These are phyloP conservation scores for Pristionchus exspectatus DNA, from an alignment of 2,888 invertebrate genomes.

Conservation along the genomic window DNA sequence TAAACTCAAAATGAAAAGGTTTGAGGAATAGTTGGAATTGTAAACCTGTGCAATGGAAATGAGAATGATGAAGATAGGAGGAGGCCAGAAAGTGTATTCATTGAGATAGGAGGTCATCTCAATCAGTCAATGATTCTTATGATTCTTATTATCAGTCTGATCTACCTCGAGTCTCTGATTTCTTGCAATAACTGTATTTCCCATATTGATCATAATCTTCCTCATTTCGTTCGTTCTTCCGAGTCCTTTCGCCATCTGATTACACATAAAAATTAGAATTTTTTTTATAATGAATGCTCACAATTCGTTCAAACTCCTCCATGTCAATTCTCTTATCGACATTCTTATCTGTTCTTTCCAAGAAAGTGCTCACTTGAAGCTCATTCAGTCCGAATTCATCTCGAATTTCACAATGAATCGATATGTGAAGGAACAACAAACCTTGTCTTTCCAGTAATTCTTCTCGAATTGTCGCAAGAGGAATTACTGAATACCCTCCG, in stretches of 20 bases:
- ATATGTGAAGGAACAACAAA: background rate
- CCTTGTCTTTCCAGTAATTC: conserved; percentile 20
- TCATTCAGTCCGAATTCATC: conserved; percentile 9
- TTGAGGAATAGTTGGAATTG: background rate
- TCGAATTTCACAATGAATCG: background rate
- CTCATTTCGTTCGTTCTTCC: conserved; percentile 7
- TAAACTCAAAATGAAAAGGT: background rate
- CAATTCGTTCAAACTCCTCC: conserved; percentile 64
- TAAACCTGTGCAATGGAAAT: conserved; percentile 85
- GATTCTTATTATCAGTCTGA: background rate
- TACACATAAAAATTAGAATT: too few species aligned
- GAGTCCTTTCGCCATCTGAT: conserved; percentile 38
- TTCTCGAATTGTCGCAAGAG: background rate
- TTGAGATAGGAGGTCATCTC: conserved; percentile 66
- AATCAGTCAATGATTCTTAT: background rate
- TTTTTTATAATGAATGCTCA: conserved; percentile 40
- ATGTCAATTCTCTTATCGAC: conserved; percentile 60
- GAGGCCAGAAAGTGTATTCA: conserved; percentile 87
- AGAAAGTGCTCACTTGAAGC: background rate
- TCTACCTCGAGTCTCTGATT: conserved; percentile 41
- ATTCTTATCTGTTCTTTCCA: conserved; percentile 55
- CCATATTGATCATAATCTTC: background rate
- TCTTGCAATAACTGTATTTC: background rate
- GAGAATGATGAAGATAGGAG: conserved; percentile 92
- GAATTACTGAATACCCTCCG: background rate